These are phyloP conservation scores for Agrotis clavis DNA, from an alignment of 2,888 invertebrate species.

Conservation along the genomic window DNA sequence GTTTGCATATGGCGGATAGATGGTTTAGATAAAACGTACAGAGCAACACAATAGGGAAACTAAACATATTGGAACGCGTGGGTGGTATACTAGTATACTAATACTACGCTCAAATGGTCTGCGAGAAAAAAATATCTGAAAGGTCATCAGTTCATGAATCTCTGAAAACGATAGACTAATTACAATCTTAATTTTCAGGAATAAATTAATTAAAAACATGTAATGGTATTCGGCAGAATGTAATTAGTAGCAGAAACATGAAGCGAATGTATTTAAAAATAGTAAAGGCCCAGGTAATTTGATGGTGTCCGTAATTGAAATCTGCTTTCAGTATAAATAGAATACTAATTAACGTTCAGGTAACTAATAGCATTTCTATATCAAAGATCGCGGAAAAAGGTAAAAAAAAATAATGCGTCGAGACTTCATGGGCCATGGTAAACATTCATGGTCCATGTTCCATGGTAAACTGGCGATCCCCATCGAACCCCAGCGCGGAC, in stretches of 20 bases:
- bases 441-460: conserved; percentile 5
- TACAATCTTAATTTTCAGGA: conserved; percentile 32
- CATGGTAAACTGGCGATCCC: conserved; percentile 24
- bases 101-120: conserved; percentile 15
- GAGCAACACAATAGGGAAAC: conserved; percentile 46
- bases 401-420: conserved; percentile 42
- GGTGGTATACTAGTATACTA: conserved; percentile 37
- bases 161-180: conserved; percentile 31
- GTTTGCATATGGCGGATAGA: conserved; percentile 74
- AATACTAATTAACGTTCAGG: conserved; percentile 25
- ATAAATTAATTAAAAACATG: conserved; percentile 42
- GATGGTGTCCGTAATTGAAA: conserved; percentile 13
- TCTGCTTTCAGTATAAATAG: conserved; percentile 18
- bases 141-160: conserved; percentile 50
- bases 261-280: conserved; percentile 26
- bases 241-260: conserved; percentile 37
- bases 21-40: conserved; percentile 67
- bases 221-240: conserved; percentile 40
- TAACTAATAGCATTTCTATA: conserved; percentile 46
- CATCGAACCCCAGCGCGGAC: conserved; percentile 47
- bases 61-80: conserved; percentile 46
- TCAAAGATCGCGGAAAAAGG: conserved; percentile 7
- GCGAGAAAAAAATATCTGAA: conserved; percentile 34
- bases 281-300: not conserved
- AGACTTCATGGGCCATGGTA: conserved; percentile 21